A percentile compares a stretch with the other conserved stretches of the same genome.
phyloP scores from a whole-genome alignment of 2,113 vertebrate genomes.

The Chaetodon auriga region DNA sequence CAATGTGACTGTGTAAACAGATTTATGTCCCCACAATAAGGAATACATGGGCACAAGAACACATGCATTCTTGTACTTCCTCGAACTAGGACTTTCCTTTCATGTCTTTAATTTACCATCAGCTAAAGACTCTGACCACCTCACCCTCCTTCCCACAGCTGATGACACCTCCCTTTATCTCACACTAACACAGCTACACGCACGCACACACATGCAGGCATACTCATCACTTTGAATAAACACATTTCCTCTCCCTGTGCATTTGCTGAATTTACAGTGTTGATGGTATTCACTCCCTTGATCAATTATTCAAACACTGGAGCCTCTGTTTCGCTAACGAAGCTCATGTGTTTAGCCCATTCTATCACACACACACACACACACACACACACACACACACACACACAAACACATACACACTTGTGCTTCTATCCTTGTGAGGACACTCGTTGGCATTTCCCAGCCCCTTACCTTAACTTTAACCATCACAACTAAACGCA shows the following conservation, averaged over 20 bases:
- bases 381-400: not conserved
- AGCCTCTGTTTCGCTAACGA: conserved; percentile 55
- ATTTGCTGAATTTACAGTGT: conserved; percentile 61
- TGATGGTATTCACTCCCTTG: conserved; percentile 69
- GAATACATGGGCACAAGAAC: no score
- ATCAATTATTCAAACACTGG: conserved; percentile 78
- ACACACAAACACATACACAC: conserved; percentile 18
- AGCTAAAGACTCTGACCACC: not conserved
- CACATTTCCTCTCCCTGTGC: conserved; percentile 37
- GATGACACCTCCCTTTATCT: conserved; percentile 20
- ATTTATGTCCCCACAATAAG: no score
- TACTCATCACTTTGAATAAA: conserved; percentile 55
- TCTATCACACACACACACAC: conserved; percentile 25
- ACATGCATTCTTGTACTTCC: no score
- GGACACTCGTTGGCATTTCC: no score
- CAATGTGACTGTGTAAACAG: no score
- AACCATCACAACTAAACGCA: no score
- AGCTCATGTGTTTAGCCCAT: conserved; percentile 33
- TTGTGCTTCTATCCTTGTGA: no score
- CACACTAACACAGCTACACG: conserved; percentile 21
- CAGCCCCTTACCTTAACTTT: no score
- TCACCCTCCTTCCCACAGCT: not conserved
- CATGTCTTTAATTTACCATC: not conserved
- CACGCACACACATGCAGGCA: conserved; percentile 11
- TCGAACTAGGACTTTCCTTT: not conserved